Evolutionary conservation across 1,140 invertebrate species (phyloP), one percentile per base, ranked within the genome.

Genomic region (Drosophila sp.): DNA sequence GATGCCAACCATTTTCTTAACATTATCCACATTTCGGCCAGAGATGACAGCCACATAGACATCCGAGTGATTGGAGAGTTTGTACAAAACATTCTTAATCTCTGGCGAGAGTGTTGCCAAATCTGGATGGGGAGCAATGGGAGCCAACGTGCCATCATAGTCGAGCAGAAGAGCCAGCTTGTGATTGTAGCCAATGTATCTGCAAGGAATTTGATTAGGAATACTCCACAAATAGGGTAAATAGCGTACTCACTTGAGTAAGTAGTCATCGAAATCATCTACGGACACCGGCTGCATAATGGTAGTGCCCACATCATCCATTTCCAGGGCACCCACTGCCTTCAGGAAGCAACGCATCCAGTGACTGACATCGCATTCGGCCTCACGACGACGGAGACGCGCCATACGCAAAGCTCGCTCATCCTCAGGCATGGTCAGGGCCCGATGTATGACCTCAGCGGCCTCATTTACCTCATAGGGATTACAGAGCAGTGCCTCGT

Each of bases 341-440:
- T 96, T 96, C 1, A 98, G 93, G 93, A 98, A 98, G 1, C 95
- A 95, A 76, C 95, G 95, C 94, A 97, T 97, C 97, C 97, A 98
- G 85, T 95, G 95, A 92, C 97, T 96, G 0, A 98, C 97, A 92
- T 98, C 97, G 84, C 96, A 95, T 35, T 96, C 93, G 79, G 95
- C 95, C 89, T 98, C 97, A 1, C 97, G 94, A 35, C 96, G 93
- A 56, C 97, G 93, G 7, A 98, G 92, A 80, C 97, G 95, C 70
- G 96, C 97, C 97, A 98, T 98, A 38, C 97, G 94, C 0, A 98
- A 93, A 25, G 95, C 96, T 8, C 96, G 93, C 90, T 98, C 97
- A 80, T 98, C 97, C 86, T 96, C 95, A 0, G 97, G 96, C 97
- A 98, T 98, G 27, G 96, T 97, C 1, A 98, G 92, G 0, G 97